phyloP scores from a whole-genome alignment of 2,888 invertebrate species.

The Clunio marinus region DNA sequence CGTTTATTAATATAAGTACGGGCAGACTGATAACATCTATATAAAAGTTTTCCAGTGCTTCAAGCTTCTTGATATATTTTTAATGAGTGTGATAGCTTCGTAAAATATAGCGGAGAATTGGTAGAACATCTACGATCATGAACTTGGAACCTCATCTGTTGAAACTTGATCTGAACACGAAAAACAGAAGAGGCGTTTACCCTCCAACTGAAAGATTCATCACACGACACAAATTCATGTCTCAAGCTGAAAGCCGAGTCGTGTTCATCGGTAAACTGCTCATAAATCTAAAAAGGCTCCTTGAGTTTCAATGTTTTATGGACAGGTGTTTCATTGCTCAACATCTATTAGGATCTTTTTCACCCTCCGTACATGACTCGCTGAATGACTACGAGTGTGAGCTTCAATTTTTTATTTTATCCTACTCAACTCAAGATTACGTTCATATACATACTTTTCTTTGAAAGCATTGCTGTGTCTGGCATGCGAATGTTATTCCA shows the following conservation, averaged over 20 bases:
- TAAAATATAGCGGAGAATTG: too few species aligned
- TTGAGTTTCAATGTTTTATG: conserved; percentile 25
- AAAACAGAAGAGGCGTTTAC: neutral
- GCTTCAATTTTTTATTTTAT: neutral
- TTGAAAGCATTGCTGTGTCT: neutral
- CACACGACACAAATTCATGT: neutral
- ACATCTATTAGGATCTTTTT: conserved; percentile 9
- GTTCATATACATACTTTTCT: neutral
- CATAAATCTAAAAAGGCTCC: conserved; percentile 19
- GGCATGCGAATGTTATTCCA: neutral
- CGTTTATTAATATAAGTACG: too few species aligned
- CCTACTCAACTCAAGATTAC: neutral
- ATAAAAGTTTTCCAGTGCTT: too few species aligned
- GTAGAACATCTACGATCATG: too few species aligned
- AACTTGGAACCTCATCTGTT: neutral
- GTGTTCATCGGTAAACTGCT: conserved; percentile 15
- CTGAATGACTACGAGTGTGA: neutral
- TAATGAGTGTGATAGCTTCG: too few species aligned
- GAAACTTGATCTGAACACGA: neutral
- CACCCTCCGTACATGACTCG: neutral
- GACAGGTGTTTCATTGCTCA: conserved; percentile 33
- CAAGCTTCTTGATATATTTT: too few species aligned
- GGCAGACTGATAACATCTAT: too few species aligned
- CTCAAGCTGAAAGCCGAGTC: neutral
- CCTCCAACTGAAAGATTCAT: neutral